A percentile compares a stretch with the other conserved stretches of the same genome.
phyloP scores from a whole-genome alignment of 1,140 invertebrate species.

The Sitophilus oryzae region DNA sequence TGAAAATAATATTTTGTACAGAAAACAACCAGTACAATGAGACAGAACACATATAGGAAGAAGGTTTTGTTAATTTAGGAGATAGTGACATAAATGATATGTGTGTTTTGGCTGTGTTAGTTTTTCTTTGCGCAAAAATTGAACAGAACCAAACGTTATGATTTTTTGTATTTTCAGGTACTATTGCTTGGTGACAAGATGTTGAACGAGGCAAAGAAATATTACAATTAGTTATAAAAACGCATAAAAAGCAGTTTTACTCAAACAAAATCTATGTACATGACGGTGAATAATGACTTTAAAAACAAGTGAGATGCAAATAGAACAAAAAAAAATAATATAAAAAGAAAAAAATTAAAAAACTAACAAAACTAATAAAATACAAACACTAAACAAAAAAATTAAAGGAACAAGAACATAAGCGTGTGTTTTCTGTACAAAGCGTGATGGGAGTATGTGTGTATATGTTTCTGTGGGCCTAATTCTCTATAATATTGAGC shows the following conservation, averaged over 20 bases:
- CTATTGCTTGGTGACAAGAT: constrained; percentile 34
- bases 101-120: neutral
- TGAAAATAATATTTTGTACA: neutral
- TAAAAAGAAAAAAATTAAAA: too few relatives aligned
- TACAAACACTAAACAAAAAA: constrained; percentile 6
- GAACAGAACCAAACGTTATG: constrained; percentile 24
- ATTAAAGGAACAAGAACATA: constrained; percentile 3
- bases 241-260: too few relatives aligned
- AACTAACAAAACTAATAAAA: constrained; percentile 10
- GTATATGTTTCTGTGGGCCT: neutral
- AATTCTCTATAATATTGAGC: too few relatives aligned
- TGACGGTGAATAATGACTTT: constrained; percentile 24
- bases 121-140: neutral
- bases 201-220: constrained; percentile 4
- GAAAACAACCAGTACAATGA: too few relatives aligned
- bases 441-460: too few relatives aligned
- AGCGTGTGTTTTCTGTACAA: constrained; percentile 6
- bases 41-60: neutral
- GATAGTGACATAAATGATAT: neutral
- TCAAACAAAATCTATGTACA: constrained; percentile 26
- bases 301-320: constrained; percentile 35
- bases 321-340: constrained; percentile 19
- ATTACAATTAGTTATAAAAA: neutral
- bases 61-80: too few relatives aligned
- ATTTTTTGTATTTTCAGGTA: constrained; percentile 34